These are phyloP conservation scores for Galeopsomyia nigrocyanea DNA, from an alignment of 2,888 invertebrate genomes.

Conservation along the genomic window DNA sequence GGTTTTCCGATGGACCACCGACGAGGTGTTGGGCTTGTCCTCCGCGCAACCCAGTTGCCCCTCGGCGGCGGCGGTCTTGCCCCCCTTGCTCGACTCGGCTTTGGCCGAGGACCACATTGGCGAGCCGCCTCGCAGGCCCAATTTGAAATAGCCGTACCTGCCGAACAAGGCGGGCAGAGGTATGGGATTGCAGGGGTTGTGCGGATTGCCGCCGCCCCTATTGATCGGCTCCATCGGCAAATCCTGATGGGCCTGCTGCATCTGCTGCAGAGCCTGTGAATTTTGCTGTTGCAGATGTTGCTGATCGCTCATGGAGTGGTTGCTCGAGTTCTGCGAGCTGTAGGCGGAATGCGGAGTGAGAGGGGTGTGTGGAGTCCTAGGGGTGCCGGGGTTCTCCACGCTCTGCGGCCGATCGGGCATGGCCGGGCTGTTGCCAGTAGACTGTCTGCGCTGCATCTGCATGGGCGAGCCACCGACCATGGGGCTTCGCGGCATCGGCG, in stretches of 20 bases:
- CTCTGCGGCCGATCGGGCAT: slow-evolving; percentile 75
- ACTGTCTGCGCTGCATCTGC: slow-evolving; percentile 71
- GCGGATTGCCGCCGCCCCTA: slow-evolving; percentile 70
- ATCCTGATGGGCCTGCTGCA: slow-evolving; percentile 66
- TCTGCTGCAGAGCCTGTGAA: slow-evolving; percentile 71
- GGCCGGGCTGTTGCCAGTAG: slow-evolving; percentile 71
- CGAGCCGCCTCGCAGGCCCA: slow-evolving; percentile 77
- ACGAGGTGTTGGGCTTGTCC: slow-evolving; percentile 69
- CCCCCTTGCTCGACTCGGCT: slow-evolving; percentile 66
- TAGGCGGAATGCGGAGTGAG: slow-evolving; percentile 56
- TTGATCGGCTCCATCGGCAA: slow-evolving; percentile 57
- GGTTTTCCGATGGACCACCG: slow-evolving; percentile 64
- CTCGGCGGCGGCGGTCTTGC: slow-evolving; percentile 62
- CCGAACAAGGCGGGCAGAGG: slow-evolving; percentile 75
- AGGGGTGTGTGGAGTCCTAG: slow-evolving; percentile 69
- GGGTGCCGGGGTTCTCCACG: slow-evolving; percentile 73
- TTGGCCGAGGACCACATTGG: slow-evolving; percentile 77
- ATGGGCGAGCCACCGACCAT: slow-evolving; percentile 70
- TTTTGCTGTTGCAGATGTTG: slow-evolving; percentile 65
- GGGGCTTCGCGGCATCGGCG: slow-evolving; percentile 72
- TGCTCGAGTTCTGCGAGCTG: slow-evolving; percentile 68
- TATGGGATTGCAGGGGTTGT: slow-evolving; percentile 72
- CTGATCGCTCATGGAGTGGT: slow-evolving; percentile 71
- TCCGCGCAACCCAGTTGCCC: slow-evolving; percentile 66
- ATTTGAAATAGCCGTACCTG: slow-evolving; percentile 74